Evolutionary conservation across 2,113 vertebrate species (phyloP).

Genomic region (Tympanuchus pallidicinctus): DNA sequence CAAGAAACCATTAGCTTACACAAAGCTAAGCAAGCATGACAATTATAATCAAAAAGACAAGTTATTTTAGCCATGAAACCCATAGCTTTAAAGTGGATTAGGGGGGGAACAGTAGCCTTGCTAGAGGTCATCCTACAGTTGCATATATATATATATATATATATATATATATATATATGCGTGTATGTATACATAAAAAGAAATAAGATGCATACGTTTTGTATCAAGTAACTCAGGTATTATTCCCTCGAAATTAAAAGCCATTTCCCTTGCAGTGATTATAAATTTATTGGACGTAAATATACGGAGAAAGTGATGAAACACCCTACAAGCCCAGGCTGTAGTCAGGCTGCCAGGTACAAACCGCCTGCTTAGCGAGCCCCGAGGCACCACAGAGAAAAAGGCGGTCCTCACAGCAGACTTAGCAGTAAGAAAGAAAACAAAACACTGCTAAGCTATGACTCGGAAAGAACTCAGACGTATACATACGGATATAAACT

Average conservation of each 20-base stretch:
- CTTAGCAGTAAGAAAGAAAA: neutral
- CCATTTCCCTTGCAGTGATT: neutral
- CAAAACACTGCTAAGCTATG: neutral
- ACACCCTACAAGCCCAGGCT: neutral
- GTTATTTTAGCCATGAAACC: neutral
- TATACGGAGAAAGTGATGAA: too few relatives aligned
- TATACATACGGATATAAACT: too few relatives aligned
- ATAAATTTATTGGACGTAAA: neutral
- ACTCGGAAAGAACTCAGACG: too few relatives aligned
- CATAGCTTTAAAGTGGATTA: neutral
- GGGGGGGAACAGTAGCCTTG: neutral
- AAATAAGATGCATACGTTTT: too few relatives aligned
- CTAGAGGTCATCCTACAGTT: neutral
- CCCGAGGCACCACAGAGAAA: neutral
- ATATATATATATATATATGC: neutral
- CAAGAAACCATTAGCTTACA: neutral
- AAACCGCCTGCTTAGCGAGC: neutral
- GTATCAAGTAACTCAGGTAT: too few relatives aligned
- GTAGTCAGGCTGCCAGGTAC: neutral
- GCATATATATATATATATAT: neutral
- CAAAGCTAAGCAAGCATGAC: fast-evolving
- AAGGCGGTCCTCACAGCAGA: neutral
- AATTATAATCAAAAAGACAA: neutral
- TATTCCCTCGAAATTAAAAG: neutral
- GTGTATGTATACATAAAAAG: neutral